A percentile compares a stretch with the other conserved stretches of the same genome.
These are phyloP conservation scores for Tachysurus vachellii DNA, from an alignment of 2,113 vertebrate species.

Conservation along the genomic window DNA sequence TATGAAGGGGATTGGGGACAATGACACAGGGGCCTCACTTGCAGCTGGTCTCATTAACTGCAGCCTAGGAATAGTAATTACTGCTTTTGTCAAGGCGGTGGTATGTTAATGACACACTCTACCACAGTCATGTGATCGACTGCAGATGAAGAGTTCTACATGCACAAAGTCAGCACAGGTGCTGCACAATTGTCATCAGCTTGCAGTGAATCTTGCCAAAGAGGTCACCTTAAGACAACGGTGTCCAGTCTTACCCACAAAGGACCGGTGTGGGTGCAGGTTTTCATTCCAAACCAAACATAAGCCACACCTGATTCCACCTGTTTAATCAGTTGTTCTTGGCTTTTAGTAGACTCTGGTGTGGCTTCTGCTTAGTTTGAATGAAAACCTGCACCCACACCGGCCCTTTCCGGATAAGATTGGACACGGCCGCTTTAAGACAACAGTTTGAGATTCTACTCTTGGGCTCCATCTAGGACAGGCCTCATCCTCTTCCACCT, in stretches of 20 bases:
- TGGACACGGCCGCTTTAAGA: no score
- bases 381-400: no score
- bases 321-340: no score
- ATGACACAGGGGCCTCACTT: slow-evolving; percentile 46
- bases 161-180: not conserved
- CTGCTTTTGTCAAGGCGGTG: slow-evolving; percentile 50
- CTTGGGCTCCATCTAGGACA: not conserved
- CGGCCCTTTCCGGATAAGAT: no score
- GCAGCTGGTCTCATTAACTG: slow-evolving; percentile 56
- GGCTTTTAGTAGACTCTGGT: no score
- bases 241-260: no score
- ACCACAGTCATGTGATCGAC: slow-evolving; percentile 29
- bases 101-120: slow-evolving; percentile 51
- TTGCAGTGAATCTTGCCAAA: not conserved
- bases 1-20: slow-evolving; percentile 36
- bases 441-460: not conserved
- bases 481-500: not conserved
- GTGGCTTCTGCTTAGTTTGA: no score
- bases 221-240: not conserved
- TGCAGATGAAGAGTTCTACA: slow-evolving; percentile 22
- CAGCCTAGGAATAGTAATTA: slow-evolving; percentile 57
- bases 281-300: no score
- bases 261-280: no score
- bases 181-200: not conserved
- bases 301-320: no score